Conservation (phyloP, 2,797 vertebrate species). For the Clarias laeviceps region DNA sequence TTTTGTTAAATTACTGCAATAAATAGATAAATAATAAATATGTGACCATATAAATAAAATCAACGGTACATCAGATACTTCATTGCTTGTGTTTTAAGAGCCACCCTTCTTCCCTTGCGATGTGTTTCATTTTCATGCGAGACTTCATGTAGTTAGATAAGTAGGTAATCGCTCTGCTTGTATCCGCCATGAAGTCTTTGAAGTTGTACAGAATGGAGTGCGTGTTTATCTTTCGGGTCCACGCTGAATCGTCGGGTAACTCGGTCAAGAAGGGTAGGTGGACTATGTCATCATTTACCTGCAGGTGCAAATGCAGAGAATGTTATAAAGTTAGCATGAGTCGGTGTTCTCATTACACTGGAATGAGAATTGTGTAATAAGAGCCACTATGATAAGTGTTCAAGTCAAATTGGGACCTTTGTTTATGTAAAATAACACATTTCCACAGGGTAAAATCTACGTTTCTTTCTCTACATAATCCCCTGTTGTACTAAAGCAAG, state of each 20-base stretch:
- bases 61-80: background rate
- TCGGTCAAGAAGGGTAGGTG: background rate
- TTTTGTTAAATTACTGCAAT: background rate
- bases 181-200: slow-evolving; percentile 73
- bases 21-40: slow-evolving; percentile 49
- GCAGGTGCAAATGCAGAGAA: slow-evolving; percentile 16
- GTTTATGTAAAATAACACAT: no score
- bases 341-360: background rate
- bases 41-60: background rate
- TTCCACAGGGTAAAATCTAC: no score
- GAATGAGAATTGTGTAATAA: background rate
- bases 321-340: background rate
- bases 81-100: background rate
- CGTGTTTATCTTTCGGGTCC: slow-evolving; percentile 69
- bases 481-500: no score
- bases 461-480: no score
- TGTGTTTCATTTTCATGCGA: background rate
- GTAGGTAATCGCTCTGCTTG: slow-evolving; percentile 63
- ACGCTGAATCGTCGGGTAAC: slow-evolving; percentile 48
- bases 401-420: no score
- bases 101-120: background rate
- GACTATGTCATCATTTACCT: slow-evolving; percentile 68
- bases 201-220: slow-evolving; percentile 77
- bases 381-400: background rate
- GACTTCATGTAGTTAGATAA: slow-evolving; percentile 52